phyloP scores from a whole-genome alignment of 37 sponge, comb jelly and placozoan genomes.

The Geodia barretti region DNA sequence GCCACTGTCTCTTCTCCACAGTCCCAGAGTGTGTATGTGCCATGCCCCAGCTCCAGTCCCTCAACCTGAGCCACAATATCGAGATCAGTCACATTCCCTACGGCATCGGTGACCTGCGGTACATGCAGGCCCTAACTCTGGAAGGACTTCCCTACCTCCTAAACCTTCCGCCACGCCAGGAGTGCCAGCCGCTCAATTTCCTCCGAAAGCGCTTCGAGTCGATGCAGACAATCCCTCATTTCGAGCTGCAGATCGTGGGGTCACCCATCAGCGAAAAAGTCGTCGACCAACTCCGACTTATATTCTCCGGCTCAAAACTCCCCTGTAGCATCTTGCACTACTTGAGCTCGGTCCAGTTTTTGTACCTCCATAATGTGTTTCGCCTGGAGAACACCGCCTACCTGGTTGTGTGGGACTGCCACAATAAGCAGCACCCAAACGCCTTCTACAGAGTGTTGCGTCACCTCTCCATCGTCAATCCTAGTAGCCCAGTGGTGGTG shows the following conservation, averaged over 20 bases:
- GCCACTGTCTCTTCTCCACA: constrained; percentile 22
- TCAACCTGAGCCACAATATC: constrained; percentile 42
- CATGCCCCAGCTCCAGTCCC: constrained; percentile 14
- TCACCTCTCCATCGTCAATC: constrained; percentile 39
- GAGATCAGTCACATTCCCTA: constrained; percentile 45
- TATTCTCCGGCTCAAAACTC: background rate
- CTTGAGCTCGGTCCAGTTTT: constrained; percentile 22
- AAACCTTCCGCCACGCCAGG: constrained; percentile 32
- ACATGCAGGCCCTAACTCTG: constrained; percentile 22
- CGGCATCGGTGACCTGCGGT: constrained; percentile 37
- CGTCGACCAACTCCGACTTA: background rate
- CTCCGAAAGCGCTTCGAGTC: constrained; percentile 23
- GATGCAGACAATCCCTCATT: constrained; percentile 47
- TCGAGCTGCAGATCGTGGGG: constrained; percentile 36
- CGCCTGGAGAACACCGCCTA: constrained; percentile 38
- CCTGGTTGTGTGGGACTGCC: constrained; percentile 57
- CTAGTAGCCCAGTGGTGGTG: constrained; percentile 22
- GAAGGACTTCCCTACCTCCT: constrained; percentile 28
- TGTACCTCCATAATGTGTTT: constrained; percentile 43
- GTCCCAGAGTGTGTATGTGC: constrained; percentile 30
- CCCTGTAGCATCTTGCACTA: constrained; percentile 23
- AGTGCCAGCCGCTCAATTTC: constrained; percentile 21
- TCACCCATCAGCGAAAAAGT: background rate
- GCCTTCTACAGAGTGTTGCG: constrained; percentile 30
- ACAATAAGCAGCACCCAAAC: constrained; percentile 23